phyloP scores from a whole-genome alignment of 2,797 vertebrate genomes.

The Notoglanidium macrostoma region DNA sequence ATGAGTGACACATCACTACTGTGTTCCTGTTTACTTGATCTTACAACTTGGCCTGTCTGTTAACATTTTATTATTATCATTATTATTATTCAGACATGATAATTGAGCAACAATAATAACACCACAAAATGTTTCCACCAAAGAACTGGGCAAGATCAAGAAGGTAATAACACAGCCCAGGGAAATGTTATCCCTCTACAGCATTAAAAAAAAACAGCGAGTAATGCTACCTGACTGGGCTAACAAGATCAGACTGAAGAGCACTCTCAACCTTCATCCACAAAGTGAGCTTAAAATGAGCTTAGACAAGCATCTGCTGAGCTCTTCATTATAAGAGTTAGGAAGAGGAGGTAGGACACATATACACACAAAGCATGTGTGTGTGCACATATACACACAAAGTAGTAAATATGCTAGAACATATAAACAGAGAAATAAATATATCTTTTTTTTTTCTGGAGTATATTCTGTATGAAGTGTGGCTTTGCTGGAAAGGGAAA shows the following conservation, averaged over 20 bases:
- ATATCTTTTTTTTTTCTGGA: too few species aligned
- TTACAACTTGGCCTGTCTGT: not conserved
- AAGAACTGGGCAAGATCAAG: not conserved
- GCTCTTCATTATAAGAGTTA: slow-evolving; percentile 14
- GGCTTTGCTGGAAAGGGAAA: slow-evolving; percentile 42
- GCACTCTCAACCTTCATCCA: slow-evolving; percentile 2
- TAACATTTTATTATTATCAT: not conserved
- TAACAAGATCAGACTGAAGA: slow-evolving; percentile 16
- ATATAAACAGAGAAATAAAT: too few species aligned
- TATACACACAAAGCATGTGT: too few species aligned
- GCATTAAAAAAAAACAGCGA: too few species aligned
- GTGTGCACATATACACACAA: too few species aligned
- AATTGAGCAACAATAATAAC: not conserved
- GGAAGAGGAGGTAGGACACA: not conserved
- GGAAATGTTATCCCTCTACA: slow-evolving; percentile 1
- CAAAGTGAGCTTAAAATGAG: slow-evolving; percentile 8
- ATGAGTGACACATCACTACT: not conserved
- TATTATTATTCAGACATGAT: not conserved
- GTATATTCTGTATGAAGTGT: slow-evolving; percentile 1
- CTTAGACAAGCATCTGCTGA: not conserved
- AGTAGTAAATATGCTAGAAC: too few species aligned
- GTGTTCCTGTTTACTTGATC: not conserved
- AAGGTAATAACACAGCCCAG: not conserved
- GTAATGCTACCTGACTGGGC: slow-evolving; percentile 3
- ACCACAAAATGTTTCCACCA: too few species aligned